phyloP scores from a whole-genome alignment of 2,888 invertebrate genomes.

The Deroplatys truncata region DNA sequence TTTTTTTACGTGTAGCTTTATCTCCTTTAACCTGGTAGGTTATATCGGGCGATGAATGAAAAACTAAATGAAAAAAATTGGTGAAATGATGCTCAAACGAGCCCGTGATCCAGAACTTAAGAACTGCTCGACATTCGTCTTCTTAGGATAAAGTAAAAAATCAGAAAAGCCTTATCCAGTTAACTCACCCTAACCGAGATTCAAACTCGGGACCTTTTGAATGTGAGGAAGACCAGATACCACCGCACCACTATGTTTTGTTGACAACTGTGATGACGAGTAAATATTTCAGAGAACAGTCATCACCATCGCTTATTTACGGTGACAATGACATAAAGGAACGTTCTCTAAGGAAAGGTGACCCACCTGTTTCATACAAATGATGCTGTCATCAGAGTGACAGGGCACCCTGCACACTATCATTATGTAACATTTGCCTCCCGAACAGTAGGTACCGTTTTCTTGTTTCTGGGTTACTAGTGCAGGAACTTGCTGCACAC shows the following conservation, averaged over 20 bases:
- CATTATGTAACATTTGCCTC: background rate
- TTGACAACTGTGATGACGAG: background rate
- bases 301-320: background rate
- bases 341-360: background rate
- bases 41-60: too few relatives aligned
- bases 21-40: too few relatives aligned
- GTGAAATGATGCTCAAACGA: too few relatives aligned
- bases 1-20: too few relatives aligned
- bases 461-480: background rate
- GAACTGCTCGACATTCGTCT: too few relatives aligned
- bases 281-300: background rate
- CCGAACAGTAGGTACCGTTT: background rate
- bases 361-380: background rate
- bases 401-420: background rate
- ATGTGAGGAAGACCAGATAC: too few relatives aligned
- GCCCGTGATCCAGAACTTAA: too few relatives aligned
- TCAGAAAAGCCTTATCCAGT: too few relatives aligned
- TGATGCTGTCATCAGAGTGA: background rate
- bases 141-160: too few relatives aligned
- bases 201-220: too few relatives aligned
- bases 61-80: too few relatives aligned
- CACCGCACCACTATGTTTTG: background rate
- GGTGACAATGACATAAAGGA: background rate
- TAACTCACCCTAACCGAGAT: too few relatives aligned
- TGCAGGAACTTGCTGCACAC: background rate